Evolutionary conservation across 1,140 invertebrate genomes (phyloP), one percentile per base, ranked within the genome.

Genomic region (Caligus rogercresseyi): DNA sequence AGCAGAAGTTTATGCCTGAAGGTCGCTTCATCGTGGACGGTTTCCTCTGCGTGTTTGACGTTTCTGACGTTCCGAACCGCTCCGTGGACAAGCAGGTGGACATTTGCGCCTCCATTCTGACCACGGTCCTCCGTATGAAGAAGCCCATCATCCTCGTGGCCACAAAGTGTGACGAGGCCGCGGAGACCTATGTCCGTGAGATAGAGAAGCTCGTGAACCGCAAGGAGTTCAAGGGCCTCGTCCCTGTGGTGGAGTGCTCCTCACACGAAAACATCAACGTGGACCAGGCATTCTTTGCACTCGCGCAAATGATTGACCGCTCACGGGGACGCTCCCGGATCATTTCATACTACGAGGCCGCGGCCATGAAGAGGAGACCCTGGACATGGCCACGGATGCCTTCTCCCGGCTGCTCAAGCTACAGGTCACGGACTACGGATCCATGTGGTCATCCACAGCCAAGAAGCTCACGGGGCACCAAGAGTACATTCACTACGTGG

Each of bases 261-360:
- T 84, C 92, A 7, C 90, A 96, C 70, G 87, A 95, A 70, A 96
- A 94, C 73, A 89, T 98, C 54, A 98, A 98, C 74, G 86, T 96
- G 16, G 93, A 97, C 71, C 75, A 87, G 65, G 88, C 92, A 7
- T 97, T 97, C 74, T 80, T 96, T 69, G 78, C 89, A 54, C 73
- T 96, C 25, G 91, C 90, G 20, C 90, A 96, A 74, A 81, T 94
- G 72, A 84, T 95, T 64, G 92, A 97, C 72, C 79, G 81, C 67
- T 79, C 78, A 18, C 82, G 81, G 70, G 76, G 78, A 26, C 77
- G 76, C 67, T 66, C 60, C 55, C 64, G 82, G 23, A 80, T 92
- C 61, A 77, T 87, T 16, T 83, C 89, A 11, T 97, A 89, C 71
- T 76, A 78, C 24, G 93, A 98, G 70, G 89, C 92, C 1, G 80